Evolutionary conservation across 2,113 vertebrate genomes (phyloP).

Genomic region (Triplophysa rosa): DNA sequence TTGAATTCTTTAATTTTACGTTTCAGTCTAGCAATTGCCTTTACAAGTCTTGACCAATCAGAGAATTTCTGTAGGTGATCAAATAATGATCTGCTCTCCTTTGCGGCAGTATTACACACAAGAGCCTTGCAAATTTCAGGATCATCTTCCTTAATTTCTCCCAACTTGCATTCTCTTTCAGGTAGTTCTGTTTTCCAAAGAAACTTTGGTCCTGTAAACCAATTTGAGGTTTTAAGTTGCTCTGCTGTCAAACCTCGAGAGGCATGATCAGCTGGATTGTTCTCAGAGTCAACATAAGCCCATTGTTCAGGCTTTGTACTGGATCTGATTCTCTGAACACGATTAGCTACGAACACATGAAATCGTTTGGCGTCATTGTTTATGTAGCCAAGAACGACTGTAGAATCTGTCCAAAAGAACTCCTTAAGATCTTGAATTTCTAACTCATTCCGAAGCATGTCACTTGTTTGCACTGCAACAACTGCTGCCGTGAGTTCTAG

Average conservation of each 20-base stretch:
- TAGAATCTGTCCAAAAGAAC: constrained; percentile 39
- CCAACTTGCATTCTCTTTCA: background rate
- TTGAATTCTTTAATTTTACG: background rate
- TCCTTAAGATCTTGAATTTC: constrained; percentile 21
- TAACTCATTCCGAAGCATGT: constrained; percentile 27
- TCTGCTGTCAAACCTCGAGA: constrained; percentile 8
- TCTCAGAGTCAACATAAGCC: constrained; percentile 20
- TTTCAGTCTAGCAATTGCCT: background rate
- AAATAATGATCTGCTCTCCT: background rate
- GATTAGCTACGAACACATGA: constrained; percentile 39
- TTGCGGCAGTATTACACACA: background rate
- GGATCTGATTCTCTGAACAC: constrained; percentile 26
- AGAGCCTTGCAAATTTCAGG: background rate
- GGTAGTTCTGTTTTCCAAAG: background rate
- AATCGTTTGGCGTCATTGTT: constrained; percentile 40
- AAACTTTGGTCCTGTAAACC: constrained; percentile 3
- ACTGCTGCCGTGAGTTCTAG: background rate
- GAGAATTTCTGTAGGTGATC: constrained; percentile 4
- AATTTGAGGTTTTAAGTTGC: background rate
- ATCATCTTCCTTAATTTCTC: background rate
- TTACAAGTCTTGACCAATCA: background rate
- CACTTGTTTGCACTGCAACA: background rate
- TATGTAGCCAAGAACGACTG: constrained; percentile 28
- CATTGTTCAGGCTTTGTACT: constrained; percentile 25
- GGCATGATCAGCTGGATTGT: constrained; percentile 28